Base-by-base conservation (phyloP, 2,113 vertebrate genomes). In the Melanocharis versteri region DNA sequence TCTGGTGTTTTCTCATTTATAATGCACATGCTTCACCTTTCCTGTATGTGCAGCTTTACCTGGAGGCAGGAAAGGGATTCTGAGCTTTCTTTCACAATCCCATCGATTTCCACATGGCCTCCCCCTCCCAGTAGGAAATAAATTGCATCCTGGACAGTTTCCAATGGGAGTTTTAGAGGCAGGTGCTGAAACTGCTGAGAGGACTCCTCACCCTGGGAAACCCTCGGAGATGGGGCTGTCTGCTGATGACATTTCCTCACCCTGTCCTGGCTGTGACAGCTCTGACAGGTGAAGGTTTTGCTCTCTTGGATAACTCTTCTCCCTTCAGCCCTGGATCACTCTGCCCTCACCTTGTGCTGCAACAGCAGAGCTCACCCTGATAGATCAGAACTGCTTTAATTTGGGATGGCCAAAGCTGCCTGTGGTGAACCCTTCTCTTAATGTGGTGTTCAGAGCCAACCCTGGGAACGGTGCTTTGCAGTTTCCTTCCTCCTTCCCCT, bases 381-480 rank as follows among this genome's bases (percentile, higher is more conserved):
- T 0, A 27, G 39, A n/a, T n/a, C 24, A 78, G 48, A 31, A 11
- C 27, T 77, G 50, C 37, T 66, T 73, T 6, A 9, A 6, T 71
- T 35, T 79, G 51, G 47, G 65, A 15, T 54, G 65, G 47, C 31
- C 70, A 68, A 68, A 82, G 20, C 39, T 50, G 15, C 48, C 57
- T 10, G 1, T 23, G 33, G 18, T 27, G 47, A 71, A 10, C 12
- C 9, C 10, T 73, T 28, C 20, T 23, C 35, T 56, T 4, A 15
- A 22, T 1, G 3, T 7, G 3, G 3, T 1, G 1, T 17, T 83
- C 77, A 83, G 26, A 83, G 17, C 28, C 70, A 62, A 3, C 35
- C 10, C 62, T 91, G 68, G 62, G 48, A 87, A 72, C 17, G 7
- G 1, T 58, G 13, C 57, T 90, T 48, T 66, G 20, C 50, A 26